A percentile compares a stretch with the other conserved stretches of the same genome.
These are phyloP conservation scores for Sinhomidia bicolor DNA, from an alignment of 2,888 invertebrate species.

Conservation along the genomic window DNA sequence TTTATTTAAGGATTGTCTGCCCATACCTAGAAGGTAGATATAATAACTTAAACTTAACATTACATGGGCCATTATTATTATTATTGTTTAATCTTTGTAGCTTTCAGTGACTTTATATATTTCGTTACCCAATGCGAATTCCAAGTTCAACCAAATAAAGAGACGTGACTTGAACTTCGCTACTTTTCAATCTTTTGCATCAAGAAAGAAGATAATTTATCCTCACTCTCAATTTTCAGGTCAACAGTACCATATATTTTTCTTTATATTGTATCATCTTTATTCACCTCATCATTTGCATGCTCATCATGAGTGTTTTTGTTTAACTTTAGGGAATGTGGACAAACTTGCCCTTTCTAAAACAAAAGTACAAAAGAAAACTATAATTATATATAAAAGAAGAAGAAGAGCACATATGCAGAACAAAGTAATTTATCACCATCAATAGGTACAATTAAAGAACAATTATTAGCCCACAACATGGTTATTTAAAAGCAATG, in stretches of 20 bases:
- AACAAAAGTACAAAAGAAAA: slow-evolving; percentile 9
- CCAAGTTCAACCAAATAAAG: slow-evolving; percentile 4
- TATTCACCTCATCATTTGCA: slow-evolving; percentile 21
- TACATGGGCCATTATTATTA: background rate
- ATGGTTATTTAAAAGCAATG: background rate
- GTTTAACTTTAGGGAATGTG: slow-evolving; percentile 39
- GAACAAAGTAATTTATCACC: slow-evolving; percentile 10
- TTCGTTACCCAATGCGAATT: background rate
- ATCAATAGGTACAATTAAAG: background rate
- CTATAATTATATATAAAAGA: slow-evolving; percentile 7
- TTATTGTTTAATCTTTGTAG: slow-evolving; percentile 7
- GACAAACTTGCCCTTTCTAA: slow-evolving; percentile 62
- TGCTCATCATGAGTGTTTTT: background rate
- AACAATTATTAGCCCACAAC: slow-evolving; percentile 1
- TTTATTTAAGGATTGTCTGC: background rate
- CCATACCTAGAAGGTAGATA: background rate
- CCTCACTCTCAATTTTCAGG: slow-evolving; percentile 36
- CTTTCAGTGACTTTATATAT: background rate
- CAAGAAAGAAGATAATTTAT: slow-evolving; percentile 21
- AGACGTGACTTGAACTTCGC: slow-evolving; percentile 55
- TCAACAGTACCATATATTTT: slow-evolving; percentile 18
- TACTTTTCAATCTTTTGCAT: background rate
- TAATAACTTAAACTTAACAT: background rate
- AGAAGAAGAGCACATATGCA: background rate
- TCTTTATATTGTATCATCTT: slow-evolving; percentile 11